Evolutionary conservation across 2,888 invertebrate species (phyloP).

Genomic region (Pycnomerus fuliginosus): DNA sequence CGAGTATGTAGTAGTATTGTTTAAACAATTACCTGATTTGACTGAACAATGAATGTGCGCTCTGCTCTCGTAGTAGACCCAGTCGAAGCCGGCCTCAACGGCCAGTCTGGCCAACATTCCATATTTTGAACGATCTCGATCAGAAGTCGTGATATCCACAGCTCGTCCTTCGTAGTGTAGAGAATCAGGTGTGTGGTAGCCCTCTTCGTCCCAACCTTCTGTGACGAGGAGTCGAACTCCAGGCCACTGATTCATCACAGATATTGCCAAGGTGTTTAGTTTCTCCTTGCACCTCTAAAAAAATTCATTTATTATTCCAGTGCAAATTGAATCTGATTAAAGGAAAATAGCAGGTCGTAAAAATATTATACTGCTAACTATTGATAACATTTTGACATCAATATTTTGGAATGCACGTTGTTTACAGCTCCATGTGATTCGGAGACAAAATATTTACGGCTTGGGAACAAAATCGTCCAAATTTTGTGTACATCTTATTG

Average conservation of each 20-base stretch:
- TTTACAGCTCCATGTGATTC: no score
- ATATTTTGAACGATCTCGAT: slow-evolving; percentile 89
- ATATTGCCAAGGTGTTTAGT: slow-evolving; percentile 89
- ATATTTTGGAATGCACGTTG: no score
- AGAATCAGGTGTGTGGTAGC: slow-evolving; percentile 74
- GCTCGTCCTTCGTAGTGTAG: slow-evolving; percentile 97
- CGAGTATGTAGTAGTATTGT: not conserved
- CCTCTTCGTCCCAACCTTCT: slow-evolving; percentile 94
- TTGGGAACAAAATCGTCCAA: no score
- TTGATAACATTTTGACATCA: no score
- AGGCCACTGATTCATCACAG: slow-evolving; percentile 98
- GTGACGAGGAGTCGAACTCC: slow-evolving; percentile 90
- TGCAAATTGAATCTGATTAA: no score
- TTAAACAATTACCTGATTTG: slow-evolving; percentile 77
- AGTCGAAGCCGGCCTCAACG: slow-evolving; percentile 97
- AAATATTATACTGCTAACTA: no score
- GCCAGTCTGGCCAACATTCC: slow-evolving; percentile 95
- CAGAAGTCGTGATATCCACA: slow-evolving; percentile 93
- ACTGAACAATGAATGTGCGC: slow-evolving; percentile 96
- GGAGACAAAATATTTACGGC: no score
- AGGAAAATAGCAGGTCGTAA: not conserved
- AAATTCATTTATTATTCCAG: no score
- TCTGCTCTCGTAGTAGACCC: slow-evolving; percentile 95
- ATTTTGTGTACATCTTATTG: no score
- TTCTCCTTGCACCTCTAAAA: slow-evolving; percentile 95